Evolutionary conservation across 1,140 invertebrate genomes (phyloP), one percentile per base, ranked within the genome.

Genomic region (Varroa destructor): DNA sequence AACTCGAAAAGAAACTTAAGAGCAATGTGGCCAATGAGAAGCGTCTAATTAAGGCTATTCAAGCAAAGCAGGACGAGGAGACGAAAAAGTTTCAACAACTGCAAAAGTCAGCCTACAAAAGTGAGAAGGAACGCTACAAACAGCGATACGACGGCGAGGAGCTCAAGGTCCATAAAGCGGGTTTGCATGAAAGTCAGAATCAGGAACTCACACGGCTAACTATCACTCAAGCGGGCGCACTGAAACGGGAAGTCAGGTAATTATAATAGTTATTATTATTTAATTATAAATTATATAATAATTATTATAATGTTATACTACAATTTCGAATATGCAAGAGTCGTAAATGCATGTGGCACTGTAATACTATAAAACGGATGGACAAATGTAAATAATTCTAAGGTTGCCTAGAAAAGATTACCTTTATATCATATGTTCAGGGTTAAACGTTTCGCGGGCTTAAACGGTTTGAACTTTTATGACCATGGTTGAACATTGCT

Each of bases 71-170:
- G 76, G 91, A 97, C 74, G 86, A 87, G 74, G 94, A 98, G 78
- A 83, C 89, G 67, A 91, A 91, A 79, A 87, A 86, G 55, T 92
- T 94, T 77, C 88, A 91, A 79, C 82, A 87, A 72, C 89, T 93
- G 77, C 91, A 94, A 81, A 96, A 97, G 82, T 90, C 90, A 79
- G 94, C 98, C 80, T 98, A 98, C 82, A 99, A 99, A 81, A 87
- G 87, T 58, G 97, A 92, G 79, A 98, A 98, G 82, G 96, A 99
- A 79, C 83, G 90, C 76, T 93, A 91, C 87, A 97, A 67, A 67
- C 71, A 71, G 46, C 71, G 54, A 1, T 73, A 54, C 40, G 72
- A 73, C 42, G 72, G 43, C 6, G 72, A 73, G 25, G 57, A 73
- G 40, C 61, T 67, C 61, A 55, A 55, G 37, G 43, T 72, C 10